Conservation (phyloP, 2,888 invertebrate species). For the Leptinotarsa juncta region DNA sequence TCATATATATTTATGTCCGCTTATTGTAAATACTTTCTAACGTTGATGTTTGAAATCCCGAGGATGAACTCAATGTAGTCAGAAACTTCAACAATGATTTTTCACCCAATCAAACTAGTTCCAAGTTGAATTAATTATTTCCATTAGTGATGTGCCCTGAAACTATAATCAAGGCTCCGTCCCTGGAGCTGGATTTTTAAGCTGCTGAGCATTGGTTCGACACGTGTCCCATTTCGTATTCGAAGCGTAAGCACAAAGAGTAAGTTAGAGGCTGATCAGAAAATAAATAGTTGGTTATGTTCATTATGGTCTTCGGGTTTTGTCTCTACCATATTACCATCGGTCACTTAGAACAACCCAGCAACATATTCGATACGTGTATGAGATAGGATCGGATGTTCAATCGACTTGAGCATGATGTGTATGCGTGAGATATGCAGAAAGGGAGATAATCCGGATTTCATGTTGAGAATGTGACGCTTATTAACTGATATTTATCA, state of each 20-base stretch:
- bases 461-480: too few species aligned
- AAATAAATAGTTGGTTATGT: constrained; percentile 56
- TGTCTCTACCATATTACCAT: constrained; percentile 53
- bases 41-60: too few species aligned
- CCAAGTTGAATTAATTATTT: too few species aligned
- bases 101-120: too few species aligned
- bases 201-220: constrained; percentile 28
- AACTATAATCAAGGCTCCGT: neutral
- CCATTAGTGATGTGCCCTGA: neutral
- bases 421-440: constrained; percentile 42
- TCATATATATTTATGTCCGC: too few species aligned
- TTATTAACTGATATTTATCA: too few species aligned
- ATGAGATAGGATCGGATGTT: constrained; percentile 51
- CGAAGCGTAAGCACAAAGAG: constrained; percentile 42
- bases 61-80: too few species aligned
- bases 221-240: constrained; percentile 49
- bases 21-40: too few species aligned
- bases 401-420: constrained; percentile 26
- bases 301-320: constrained; percentile 58
- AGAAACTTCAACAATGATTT: too few species aligned
- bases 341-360: constrained; percentile 52
- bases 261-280: constrained; percentile 56
- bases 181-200: constrained; percentile 14
- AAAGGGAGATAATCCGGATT: neutral
- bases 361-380: constrained; percentile 50